Evolutionary conservation across 2,888 invertebrate genomes (phyloP).

Genomic region (Morinoia aosen): DNA sequence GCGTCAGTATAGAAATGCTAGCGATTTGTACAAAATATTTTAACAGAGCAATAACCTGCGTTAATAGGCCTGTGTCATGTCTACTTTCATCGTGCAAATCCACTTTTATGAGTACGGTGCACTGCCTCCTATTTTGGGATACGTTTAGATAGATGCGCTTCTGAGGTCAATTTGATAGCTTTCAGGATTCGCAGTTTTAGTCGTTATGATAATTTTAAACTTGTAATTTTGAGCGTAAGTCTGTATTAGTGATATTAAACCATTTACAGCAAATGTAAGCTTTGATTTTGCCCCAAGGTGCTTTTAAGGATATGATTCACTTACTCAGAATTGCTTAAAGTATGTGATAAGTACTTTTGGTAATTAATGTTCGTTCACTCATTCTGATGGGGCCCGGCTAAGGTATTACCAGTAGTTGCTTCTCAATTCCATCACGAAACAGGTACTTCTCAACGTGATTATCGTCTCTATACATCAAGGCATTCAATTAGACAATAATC

Average conservation of each 20-base stretch:
- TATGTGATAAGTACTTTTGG: too few relatives aligned
- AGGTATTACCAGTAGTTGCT: too few relatives aligned
- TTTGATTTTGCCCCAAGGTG: not conserved
- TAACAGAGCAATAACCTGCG: not conserved
- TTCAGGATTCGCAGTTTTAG: not conserved
- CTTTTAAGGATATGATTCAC: not conserved
- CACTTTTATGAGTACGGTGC: not conserved
- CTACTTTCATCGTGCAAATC: not conserved
- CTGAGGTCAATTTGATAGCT: not conserved
- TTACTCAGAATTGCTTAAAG: not conserved
- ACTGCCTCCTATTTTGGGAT: slow-evolving; percentile 9
- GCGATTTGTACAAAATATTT: not conserved
- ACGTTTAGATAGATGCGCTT: not conserved
- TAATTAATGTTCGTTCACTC: not conserved
- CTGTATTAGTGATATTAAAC: not conserved
- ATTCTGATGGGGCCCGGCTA: not conserved
- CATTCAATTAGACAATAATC: not conserved
- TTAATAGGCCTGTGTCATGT: not conserved
- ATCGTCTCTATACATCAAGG: not conserved
- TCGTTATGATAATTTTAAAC: not conserved
- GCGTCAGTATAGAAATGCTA: not conserved
- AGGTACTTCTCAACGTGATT: not conserved
- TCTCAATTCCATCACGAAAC: not conserved
- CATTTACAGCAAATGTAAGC: not conserved
- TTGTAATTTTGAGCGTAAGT: not conserved